Conservation (phyloP, 2,888 invertebrate genomes). For the Autographa pulchrina region DNA sequence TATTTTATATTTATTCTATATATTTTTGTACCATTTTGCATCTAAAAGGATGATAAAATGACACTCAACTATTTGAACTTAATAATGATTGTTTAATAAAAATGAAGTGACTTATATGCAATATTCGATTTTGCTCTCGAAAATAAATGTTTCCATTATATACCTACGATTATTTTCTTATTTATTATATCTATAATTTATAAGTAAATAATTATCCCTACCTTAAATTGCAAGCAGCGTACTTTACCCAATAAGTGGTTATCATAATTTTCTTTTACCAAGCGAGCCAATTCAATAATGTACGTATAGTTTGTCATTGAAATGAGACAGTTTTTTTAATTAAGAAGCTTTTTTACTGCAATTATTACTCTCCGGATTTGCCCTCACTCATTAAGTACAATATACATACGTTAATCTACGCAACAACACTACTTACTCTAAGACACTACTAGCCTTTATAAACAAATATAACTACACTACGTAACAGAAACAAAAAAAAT, state of each 20-base stretch:
- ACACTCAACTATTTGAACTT: slow-evolving; percentile 16
- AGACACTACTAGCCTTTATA: too few species aligned
- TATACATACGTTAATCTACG: too few species aligned
- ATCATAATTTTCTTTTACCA: too few species aligned
- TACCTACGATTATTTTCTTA: slow-evolving; percentile 46
- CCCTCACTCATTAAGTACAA: too few species aligned
- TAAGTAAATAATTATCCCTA: slow-evolving; percentile 46
- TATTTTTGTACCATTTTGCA: slow-evolving; percentile 16
- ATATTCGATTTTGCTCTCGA: slow-evolving; percentile 80
- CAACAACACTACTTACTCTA: too few species aligned
- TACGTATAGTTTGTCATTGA: too few species aligned
- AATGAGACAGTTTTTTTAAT: too few species aligned
- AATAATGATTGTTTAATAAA: slow-evolving; percentile 73
- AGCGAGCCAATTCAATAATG: too few species aligned
- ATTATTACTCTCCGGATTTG: too few species aligned
- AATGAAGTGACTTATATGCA: slow-evolving; percentile 83
- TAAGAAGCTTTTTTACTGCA: too few species aligned
- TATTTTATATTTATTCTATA: slow-evolving; percentile 23
- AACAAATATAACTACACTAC: too few species aligned
- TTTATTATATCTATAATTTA: slow-evolving; percentile 47
- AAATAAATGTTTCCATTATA: slow-evolving; percentile 67
- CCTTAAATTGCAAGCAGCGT: slow-evolving; percentile 18
- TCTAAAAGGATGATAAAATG: slow-evolving; percentile 30
- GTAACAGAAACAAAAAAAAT: not conserved
- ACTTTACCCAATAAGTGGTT: too few species aligned